These are phyloP conservation scores for Herminia tarsipennalis DNA, from an alignment of 2,888 invertebrate species.

Conservation along the genomic window DNA sequence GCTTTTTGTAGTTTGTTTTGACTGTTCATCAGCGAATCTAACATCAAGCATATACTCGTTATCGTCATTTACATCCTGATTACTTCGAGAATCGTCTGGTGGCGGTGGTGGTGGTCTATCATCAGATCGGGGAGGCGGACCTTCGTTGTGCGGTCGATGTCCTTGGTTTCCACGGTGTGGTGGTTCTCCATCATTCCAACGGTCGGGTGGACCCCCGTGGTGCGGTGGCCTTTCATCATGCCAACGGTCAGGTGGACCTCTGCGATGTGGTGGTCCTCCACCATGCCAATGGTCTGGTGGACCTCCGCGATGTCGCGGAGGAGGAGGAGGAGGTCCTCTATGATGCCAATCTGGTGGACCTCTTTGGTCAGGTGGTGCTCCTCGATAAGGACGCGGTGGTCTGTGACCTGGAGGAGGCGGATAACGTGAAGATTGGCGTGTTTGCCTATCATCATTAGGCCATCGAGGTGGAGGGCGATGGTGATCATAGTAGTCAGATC, in stretches of 20 bases:
- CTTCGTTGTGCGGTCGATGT: constrained; percentile 13
- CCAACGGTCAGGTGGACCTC: constrained; percentile 6
- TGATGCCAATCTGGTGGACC: constrained; percentile 16
- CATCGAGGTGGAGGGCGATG: constrained; percentile 3
- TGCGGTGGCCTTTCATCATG: constrained; percentile 16
- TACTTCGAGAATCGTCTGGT: constrained; percentile 18
- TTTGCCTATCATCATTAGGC: constrained; percentile 23
- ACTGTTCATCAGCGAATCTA: not conserved
- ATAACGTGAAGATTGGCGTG: constrained; percentile 21
- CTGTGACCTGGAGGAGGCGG: constrained; percentile 20
- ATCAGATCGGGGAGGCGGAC: constrained; percentile 18
- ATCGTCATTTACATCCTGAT: not conserved
- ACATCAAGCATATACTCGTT: not conserved
- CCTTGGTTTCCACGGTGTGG: constrained; percentile 10
- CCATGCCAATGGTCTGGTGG: not conserved
- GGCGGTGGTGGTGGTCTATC: constrained; percentile 23
- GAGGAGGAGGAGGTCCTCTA: constrained; percentile 15
- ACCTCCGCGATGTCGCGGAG: constrained; percentile 5
- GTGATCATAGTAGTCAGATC: constrained; percentile 17
- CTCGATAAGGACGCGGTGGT: too few relatives aligned
- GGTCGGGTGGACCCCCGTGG: constrained; percentile 14
- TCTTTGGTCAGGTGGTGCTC: constrained; percentile 14
- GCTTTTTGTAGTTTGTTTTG: not conserved
- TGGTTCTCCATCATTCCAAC: constrained; percentile 1
- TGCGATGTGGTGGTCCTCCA: not conserved